A percentile compares a stretch with the other conserved stretches of the same genome.
Evolutionary conservation across 2,888 invertebrate genomes (phyloP).

Genomic region (Xestia ashworthii): DNA sequence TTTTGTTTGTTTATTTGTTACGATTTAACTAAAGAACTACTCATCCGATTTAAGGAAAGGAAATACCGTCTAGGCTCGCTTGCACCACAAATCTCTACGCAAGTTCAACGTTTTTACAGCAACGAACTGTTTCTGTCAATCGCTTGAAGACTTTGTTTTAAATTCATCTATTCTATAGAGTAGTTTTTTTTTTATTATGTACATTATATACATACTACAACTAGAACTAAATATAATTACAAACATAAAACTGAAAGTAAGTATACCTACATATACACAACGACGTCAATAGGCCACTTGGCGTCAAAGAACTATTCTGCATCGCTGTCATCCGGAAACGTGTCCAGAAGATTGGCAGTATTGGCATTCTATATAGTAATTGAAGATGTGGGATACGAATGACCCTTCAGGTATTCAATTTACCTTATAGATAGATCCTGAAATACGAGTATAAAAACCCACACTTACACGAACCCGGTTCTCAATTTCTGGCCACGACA

Average conservation of each 20-base stretch:
- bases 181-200: too few species aligned
- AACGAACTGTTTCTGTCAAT: neutral
- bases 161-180: neutral
- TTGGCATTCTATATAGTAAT: neutral
- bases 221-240: too few species aligned
- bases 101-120: neutral
- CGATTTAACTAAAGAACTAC: too few species aligned
- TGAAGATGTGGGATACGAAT: neutral
- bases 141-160: neutral
- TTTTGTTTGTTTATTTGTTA: too few species aligned
- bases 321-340: too few species aligned
- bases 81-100: neutral
- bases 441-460: neutral
- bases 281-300: too few species aligned
- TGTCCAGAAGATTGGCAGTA: too few species aligned
- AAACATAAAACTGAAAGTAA: too few species aligned
- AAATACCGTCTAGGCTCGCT: neutral
- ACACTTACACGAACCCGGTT: neutral
- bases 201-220: too few species aligned
- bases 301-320: too few species aligned
- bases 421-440: neutral
- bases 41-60: too few species aligned
- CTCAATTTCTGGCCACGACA: slow-evolving; percentile 29
- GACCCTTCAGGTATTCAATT: neutral
- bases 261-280: too few species aligned